phyloP scores from a whole-genome alignment of 2,113 vertebrate species.

The Tragelaphus imberbis region DNA sequence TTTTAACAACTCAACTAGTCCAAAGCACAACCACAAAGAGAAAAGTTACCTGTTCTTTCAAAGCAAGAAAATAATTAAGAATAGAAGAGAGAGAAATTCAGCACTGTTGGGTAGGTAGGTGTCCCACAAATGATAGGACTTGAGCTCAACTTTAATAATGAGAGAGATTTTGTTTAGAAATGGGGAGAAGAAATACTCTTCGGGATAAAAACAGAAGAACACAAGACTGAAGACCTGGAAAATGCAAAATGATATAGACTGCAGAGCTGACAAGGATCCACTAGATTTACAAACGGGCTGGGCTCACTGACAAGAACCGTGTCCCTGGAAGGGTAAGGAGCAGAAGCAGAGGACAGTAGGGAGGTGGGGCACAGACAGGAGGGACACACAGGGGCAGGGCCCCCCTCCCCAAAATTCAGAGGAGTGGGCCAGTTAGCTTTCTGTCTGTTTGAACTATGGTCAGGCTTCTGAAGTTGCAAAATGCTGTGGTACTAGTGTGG shows the following conservation, averaged over 20 bases:
- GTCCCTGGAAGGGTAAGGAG: not conserved
- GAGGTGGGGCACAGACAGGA: not conserved
- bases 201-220: not conserved
- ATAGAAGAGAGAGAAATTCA: not conserved
- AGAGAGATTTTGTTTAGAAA: not conserved
- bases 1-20: not conserved
- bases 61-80: not conserved
- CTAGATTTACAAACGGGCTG: no score
- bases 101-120: not conserved
- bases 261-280: not conserved
- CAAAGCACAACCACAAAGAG: constrained; percentile 1
- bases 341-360: not conserved
- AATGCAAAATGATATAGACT: no score
- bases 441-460: not conserved
- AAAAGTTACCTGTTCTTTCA: not conserved
- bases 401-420: not conserved
- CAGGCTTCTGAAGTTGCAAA: not conserved
- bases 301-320: accelerated
- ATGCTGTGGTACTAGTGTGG: accelerated
- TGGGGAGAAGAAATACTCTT: not conserved
- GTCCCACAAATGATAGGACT: not conserved
- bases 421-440: not conserved
- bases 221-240: not conserved
- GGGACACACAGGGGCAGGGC: not conserved
- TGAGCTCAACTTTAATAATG: not conserved